A percentile compares a stretch with the other conserved stretches of the same genome.
Conservation (phyloP, 1,140 invertebrate species). For the Ips typographus region DNA sequence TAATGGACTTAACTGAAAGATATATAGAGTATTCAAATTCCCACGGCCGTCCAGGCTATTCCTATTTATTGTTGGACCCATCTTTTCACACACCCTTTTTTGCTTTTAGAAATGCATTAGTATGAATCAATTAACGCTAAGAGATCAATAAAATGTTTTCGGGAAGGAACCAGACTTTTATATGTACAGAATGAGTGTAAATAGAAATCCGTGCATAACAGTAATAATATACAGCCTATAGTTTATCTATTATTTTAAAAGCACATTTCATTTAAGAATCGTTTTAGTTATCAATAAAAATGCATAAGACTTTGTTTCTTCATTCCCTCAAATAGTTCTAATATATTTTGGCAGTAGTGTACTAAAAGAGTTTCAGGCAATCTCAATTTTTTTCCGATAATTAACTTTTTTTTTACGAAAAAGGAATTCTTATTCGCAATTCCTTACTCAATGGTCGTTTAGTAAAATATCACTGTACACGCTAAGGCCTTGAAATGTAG, state of each 20-base stretch:
- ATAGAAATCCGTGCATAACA: too few relatives aligned
- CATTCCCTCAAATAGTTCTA: slow-evolving; percentile 43
- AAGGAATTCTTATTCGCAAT: too few relatives aligned
- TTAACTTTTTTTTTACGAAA: too few relatives aligned
- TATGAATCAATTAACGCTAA: background rate
- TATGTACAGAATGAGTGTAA: too few relatives aligned
- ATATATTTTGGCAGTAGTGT: slow-evolving; percentile 51
- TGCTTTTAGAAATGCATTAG: background rate
- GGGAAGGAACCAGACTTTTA: too few relatives aligned
- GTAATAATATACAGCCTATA: too few relatives aligned
- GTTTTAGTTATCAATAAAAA: slow-evolving; percentile 32
- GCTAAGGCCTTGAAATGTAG: slow-evolving; percentile 47
- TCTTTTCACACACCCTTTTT: slow-evolving; percentile 20
- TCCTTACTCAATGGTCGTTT: slow-evolving; percentile 43
- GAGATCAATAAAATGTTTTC: too few relatives aligned
- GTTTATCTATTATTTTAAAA: too few relatives aligned
- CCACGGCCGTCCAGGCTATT: slow-evolving; percentile 13
- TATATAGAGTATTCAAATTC: slow-evolving; percentile 10
- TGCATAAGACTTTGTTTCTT: slow-evolving; percentile 52
- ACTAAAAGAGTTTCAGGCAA: slow-evolving; percentile 40
- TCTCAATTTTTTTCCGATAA: too few relatives aligned
- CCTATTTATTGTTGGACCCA: slow-evolving; percentile 32
- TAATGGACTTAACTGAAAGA: slow-evolving; percentile 18
- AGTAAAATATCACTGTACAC: slow-evolving; percentile 47
- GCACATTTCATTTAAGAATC: background rate